phyloP scores from a whole-genome alignment of 1,140 invertebrate genomes.

The Helicoverpa armigera region DNA sequence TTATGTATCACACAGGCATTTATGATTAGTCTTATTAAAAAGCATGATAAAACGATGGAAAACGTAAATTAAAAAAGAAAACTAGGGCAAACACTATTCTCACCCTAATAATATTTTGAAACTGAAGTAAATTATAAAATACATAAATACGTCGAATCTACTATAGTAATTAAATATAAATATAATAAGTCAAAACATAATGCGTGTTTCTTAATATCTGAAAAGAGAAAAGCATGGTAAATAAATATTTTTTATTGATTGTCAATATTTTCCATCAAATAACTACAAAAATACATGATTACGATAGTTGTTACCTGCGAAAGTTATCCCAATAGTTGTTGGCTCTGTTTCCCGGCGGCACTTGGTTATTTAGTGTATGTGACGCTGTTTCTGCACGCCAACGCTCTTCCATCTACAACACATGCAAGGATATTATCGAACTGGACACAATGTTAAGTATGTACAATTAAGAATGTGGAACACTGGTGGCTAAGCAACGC shows the following conservation, averaged over 20 bases:
- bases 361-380: constrained; percentile 93
- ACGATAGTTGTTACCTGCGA: constrained; percentile 88
- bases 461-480: no score
- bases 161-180: constrained; percentile 45
- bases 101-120: constrained; percentile 52
- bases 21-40: constrained; percentile 38
- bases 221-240: constrained; percentile 69
- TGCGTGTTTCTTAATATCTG: constrained; percentile 77
- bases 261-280: background rate
- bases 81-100: constrained; percentile 55
- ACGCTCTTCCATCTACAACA: constrained; percentile 78
- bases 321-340: constrained; percentile 98
- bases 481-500: no score
- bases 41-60: constrained; percentile 39
- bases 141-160: constrained; percentile 21
- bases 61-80: background rate
- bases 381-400: constrained; percentile 81
- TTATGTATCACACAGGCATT: constrained; percentile 26
- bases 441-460: no score
- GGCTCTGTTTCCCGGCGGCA: constrained; percentile 94
- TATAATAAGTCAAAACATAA: constrained; percentile 58
- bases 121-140: constrained; percentile 45
- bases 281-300: background rate
- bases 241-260: constrained; percentile 30
- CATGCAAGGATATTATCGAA: constrained; percentile 2